Evolutionary conservation across 2,797 vertebrate species (phyloP), one percentile per base, ranked within the genome.

Genomic region (Aselliscus stoliczkanus): DNA sequence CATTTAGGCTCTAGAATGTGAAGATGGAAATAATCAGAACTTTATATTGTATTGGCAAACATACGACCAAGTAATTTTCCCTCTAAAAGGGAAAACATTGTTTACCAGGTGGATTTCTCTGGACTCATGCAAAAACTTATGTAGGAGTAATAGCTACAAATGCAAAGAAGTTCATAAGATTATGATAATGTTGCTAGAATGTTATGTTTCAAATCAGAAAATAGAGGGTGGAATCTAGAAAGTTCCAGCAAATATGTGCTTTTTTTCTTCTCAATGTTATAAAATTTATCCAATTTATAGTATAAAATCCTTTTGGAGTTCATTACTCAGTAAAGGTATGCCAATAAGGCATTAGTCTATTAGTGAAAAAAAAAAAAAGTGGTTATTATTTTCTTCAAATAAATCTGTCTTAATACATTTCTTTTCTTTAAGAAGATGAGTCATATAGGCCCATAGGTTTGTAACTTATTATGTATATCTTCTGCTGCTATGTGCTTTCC

Each of bases 371-470:
- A n/a, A 72, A 95, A 62, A 72, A 94, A 92, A 86, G 1, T 60
- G 7, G 34, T 79, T 31, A 29, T 47, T 58, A 65, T 64, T 88
- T 92, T 23, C 62, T 75, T 82, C 42, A 70, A 72, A 67, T 62
- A 80, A 83, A 84, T 60, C 20, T 31, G 13, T 39, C 64, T 58
- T 8, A 88, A 80, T 47, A 62, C 29, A 81, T 27, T 72, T 13
- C 80, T 93, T 91, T 88, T 75, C 81, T 82, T 62, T 89, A 93
- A 93, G 58, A 65, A 95, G 42, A 83, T 80, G 75, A 93, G n/a
- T 69, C 77, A 81, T 73, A 92, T 4, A 88, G 47, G 65, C 20
- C 70, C 47, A 31, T 81, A 67, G 0, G 6, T 80, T 87, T 89
- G 25, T 64, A 54, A 54, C 44, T 18, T 89, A 8, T 62, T 64